Evolutionary conservation across 1,140 invertebrate genomes (phyloP), one percentile per base, ranked within the genome.

Genomic region (Sycophila sp.): DNA sequence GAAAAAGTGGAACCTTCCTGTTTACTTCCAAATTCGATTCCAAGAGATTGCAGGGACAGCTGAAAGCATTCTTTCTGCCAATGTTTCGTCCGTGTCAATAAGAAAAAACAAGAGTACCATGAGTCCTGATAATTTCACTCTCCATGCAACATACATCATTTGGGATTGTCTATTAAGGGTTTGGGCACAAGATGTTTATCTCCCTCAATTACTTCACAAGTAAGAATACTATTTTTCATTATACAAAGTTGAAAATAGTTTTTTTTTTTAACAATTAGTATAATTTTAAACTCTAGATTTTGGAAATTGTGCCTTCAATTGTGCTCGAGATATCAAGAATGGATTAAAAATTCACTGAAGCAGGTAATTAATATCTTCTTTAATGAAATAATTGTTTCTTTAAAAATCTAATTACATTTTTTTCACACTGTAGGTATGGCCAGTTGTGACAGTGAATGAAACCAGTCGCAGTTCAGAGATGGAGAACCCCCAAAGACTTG

Each of bases 11-110:
- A 98, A 97, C 87, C 87, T 98, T 28, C 93, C 95, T 32, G 95
- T 98, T 17, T 98, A 98, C 83, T 98, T 96, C 86, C 96, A 98
- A 88, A 96, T 98, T 77, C 88, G 92, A 73, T 94, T 96, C 87
- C 95, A 97, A 89, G 94, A 97, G 88, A 94, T 97, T 81, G 94
- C 92, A 53, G 91, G 91, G 73, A 79, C 77, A 65, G 87, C 87
- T 67, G 93, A 94, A 81, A 85, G 85, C 63, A 78, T 87, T 24
- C 81, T 94, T 38, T 84, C 80, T 60, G 82, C 86, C 55, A 76
- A 79, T 51, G 77, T 83, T 26, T 85, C 83, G 5, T 62, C 73
- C 19, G 42, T 69, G 28, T 83, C 76, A 15, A 76, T 85, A 60
- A 78, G 74, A 72, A 84, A 76, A 72, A 82, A 75, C 55, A 73